Evolutionary conservation across 2,888 invertebrate species (phyloP).

Genomic region (Cephonodes hylas): DNA sequence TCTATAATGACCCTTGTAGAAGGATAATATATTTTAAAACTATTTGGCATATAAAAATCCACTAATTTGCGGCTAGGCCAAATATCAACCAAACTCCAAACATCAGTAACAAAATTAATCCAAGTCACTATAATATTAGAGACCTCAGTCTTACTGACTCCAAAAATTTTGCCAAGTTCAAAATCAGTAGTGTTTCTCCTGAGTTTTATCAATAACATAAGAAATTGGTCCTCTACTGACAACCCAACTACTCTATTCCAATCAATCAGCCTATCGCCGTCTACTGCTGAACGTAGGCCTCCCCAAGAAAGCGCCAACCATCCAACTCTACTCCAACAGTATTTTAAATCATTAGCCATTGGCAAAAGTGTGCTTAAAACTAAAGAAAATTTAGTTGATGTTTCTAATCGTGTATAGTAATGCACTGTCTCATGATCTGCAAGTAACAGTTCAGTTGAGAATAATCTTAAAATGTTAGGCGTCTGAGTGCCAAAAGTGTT

Average conservation of each 20-base stretch:
- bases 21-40: background rate
- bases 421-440: background rate
- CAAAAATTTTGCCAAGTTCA: slow-evolving; percentile 18
- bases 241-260: background rate
- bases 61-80: background rate
- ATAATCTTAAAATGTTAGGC: too few species aligned
- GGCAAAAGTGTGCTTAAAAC: too few species aligned
- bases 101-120: background rate
- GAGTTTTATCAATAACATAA: slow-evolving; percentile 16
- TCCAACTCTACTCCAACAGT: background rate
- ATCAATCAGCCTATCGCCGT: too few species aligned
- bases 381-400: too few species aligned
- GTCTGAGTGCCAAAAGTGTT: too few species aligned
- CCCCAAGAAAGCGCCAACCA: too few species aligned
- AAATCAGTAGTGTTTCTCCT: slow-evolving; percentile 16
- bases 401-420: background rate
- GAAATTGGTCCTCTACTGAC: slow-evolving; percentile 15
- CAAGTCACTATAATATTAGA: background rate
- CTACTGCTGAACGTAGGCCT: too few species aligned
- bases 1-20: background rate
- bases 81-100: background rate
- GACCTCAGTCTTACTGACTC: slow-evolving; percentile 7
- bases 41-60: background rate
- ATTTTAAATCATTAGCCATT: background rate
- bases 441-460: too few species aligned